Base-by-base conservation (phyloP, 2,113 vertebrate genomes). In the Ceyx cyanopectus region DNA sequence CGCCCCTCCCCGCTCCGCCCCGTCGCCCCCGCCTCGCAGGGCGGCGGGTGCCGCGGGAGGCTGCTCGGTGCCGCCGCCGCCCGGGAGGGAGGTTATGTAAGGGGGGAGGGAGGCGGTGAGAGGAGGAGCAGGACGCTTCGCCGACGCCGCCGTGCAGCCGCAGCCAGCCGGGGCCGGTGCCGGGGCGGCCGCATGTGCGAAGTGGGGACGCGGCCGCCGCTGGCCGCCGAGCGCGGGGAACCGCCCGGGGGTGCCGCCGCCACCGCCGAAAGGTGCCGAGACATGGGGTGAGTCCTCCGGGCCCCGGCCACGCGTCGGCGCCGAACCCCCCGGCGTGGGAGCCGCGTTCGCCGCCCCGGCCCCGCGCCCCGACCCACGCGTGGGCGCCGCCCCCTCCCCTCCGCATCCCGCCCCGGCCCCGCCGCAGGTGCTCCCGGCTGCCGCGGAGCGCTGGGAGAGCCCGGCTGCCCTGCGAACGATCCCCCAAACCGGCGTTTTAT, bases 211-310 rank as follows among this genome's bases (percentile, higher is more conserved):
- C 79, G 85, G 46, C 86, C 88, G 27, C 70, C 89, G 54, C 37
- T 70, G 48, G 68, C 45, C 51, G 89, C 84, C 60, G 89, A 91
- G 26, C 72, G 86, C 85, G 85, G 94, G 78, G 86, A 95, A 82
- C 94, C 69, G 43, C 81, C 88, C 37, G 87, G 81, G 79, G 63
- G 87, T 82, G 37, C 97, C 94, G 97, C 96, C 91, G 98, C 98
- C 96, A 97, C 97, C 90, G 97, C 46, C 18, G 46, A 97, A 97
- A 97, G 98, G 96, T 93, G 86, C 94, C 82, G 90, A 29, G 95
- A 97, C 94, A 97, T 97, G 97, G 97, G 97, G 97, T 97, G 94
- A 97, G 97, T 96, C 88, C 56, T 63, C 76, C 51, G 54, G 41
- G 43, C 34, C 51, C 56, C 63, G 75, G 22, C 51, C 53, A 14